Conservation (phyloP, 2,797 vertebrate species). For the Coendou prehensilis region DNA sequence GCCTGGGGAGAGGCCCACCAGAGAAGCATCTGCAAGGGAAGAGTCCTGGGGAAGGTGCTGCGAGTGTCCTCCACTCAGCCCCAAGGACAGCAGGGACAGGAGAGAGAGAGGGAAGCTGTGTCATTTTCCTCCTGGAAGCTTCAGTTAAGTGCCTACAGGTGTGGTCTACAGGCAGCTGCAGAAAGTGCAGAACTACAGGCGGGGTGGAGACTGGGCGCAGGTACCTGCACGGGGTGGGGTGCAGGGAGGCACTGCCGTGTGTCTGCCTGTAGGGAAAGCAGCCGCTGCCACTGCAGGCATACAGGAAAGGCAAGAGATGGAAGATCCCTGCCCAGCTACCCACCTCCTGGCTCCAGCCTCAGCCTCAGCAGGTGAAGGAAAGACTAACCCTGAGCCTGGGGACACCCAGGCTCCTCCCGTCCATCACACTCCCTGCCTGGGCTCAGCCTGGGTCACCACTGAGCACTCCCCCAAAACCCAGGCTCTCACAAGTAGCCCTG, state of each 20-base stretch:
- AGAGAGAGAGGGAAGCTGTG: neutral
- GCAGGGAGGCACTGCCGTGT: neutral
- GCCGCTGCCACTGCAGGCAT: neutral
- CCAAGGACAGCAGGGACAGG: neutral
- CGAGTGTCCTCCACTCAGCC: neutral
- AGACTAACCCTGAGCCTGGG: neutral
- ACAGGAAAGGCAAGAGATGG: neutral
- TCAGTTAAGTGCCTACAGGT: slow-evolving; percentile 19
- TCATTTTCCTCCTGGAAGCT: slow-evolving; percentile 51
- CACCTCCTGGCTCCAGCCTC: neutral
- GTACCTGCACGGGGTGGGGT: neutral
- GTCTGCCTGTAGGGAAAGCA: neutral
- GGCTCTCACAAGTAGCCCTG: neutral
- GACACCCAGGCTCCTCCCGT: neutral
- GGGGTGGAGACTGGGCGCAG: neutral
- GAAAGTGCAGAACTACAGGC: neutral
- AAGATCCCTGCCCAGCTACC: neutral
- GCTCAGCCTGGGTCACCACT: neutral
- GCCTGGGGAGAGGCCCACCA: neutral
- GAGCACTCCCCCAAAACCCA: neutral
- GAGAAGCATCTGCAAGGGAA: neutral
- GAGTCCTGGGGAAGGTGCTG: neutral
- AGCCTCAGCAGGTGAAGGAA: neutral
- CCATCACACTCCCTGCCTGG: neutral
- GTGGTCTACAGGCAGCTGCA: slow-evolving; percentile 52